A percentile compares a stretch with the other conserved stretches of the same genome.
Conservation (phyloP, 2,888 invertebrate species). For the Drosophila flavopinicola region DNA sequence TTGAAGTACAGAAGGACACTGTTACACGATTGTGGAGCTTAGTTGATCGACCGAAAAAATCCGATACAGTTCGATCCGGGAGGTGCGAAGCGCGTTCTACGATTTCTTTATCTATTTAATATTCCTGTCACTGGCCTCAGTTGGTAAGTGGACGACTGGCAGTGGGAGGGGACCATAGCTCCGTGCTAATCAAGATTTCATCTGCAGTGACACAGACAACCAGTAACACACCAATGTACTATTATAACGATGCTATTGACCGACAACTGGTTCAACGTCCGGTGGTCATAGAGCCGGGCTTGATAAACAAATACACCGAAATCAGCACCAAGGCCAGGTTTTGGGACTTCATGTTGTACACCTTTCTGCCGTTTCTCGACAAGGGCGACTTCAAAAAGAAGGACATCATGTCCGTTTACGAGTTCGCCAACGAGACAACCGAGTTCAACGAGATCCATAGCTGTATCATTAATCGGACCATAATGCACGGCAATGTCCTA, state of each 20-base stretch:
- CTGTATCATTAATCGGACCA: not conserved
- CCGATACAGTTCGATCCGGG: conserved; percentile 24
- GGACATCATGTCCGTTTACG: conserved; percentile 3
- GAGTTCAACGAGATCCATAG: not conserved
- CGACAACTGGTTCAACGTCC: not conserved
- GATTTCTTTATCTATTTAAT: conserved; percentile 12
- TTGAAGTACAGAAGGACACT: not conserved
- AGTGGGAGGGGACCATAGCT: no score
- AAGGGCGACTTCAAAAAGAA: conserved; percentile 12
- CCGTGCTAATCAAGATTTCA: not conserved
- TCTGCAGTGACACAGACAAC: conserved; percentile 23
- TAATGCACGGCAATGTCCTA: conserved; percentile 32
- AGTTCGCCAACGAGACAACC: not conserved
- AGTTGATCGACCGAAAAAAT: conserved; percentile 6
- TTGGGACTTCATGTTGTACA: conserved; percentile 19
- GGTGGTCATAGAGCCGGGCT: not conserved
- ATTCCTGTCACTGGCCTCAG: conserved; percentile 13
- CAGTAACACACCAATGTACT: conserved; percentile 12
- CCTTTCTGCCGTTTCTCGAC: conserved; percentile 10
- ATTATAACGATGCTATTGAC: conserved; percentile 2
- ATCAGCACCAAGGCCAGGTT: conserved; percentile 7
- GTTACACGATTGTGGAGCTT: not conserved
- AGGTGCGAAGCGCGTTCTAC: not conserved
- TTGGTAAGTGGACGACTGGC: conserved; percentile 22
- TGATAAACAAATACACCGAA: not conserved